phyloP scores from a whole-genome alignment of 1,140 invertebrate genomes.

The Drosophila sproati region DNA sequence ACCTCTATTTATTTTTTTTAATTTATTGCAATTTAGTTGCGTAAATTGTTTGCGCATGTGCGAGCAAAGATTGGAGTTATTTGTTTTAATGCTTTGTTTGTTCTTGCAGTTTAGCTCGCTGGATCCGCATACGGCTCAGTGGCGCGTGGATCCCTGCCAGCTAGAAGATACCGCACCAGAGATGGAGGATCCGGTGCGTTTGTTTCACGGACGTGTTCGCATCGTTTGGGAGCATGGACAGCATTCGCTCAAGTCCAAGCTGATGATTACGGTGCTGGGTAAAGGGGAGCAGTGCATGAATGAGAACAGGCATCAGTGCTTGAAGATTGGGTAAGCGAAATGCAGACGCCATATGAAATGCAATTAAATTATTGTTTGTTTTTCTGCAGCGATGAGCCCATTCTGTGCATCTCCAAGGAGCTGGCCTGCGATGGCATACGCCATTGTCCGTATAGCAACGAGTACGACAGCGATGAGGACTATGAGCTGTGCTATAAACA shows the following conservation, averaged over 20 bases:
- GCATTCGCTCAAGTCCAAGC: conserved; percentile 71
- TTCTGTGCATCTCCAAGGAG: conserved; percentile 87
- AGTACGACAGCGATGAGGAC: conserved; percentile 85
- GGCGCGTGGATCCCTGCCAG: conserved; percentile 82
- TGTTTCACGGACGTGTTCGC: conserved; percentile 77
- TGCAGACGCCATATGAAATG: not conserved
- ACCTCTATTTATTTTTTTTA: conserved; percentile 14
- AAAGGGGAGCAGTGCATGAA: conserved; percentile 80
- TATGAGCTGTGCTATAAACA: conserved; percentile 83
- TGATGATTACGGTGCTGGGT: conserved; percentile 82
- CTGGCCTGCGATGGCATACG: conserved; percentile 87
- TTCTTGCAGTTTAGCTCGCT: conserved; percentile 74
- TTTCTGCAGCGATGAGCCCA: conserved; percentile 76
- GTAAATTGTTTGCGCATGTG: conserved; percentile 60
- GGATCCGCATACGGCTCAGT: conserved; percentile 79
- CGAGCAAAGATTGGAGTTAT: conserved; percentile 27
- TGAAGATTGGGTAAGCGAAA: conserved; percentile 75
- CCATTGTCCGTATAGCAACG: conserved; percentile 87
- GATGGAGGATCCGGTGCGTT: conserved; percentile 78
- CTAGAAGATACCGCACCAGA: conserved; percentile 74
- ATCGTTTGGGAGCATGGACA: conserved; percentile 79
- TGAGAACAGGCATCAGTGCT: conserved; percentile 72
- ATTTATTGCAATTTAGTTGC: conserved; percentile 38
- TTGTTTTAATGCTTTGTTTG: conserved; percentile 36
- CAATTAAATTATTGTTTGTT: not conserved